Conservation (phyloP, 2,888 invertebrate species). For the Limnephilus auricula region DNA sequence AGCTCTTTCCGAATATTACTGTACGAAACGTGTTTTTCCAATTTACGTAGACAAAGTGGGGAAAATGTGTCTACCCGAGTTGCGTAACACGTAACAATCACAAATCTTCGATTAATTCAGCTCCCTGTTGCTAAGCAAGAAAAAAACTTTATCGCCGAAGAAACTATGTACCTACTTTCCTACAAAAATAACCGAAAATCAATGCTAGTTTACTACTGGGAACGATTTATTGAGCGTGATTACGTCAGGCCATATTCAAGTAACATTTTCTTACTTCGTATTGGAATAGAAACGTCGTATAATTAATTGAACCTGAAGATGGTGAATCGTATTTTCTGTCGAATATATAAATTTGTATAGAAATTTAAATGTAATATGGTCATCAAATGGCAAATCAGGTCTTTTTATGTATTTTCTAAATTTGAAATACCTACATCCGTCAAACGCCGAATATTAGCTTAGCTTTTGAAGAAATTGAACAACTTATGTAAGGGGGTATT, state of each 20-base stretch:
- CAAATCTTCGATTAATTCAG: neutral
- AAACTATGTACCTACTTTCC: neutral
- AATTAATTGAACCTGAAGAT: neutral
- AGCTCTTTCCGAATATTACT: neutral
- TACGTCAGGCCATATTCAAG: neutral
- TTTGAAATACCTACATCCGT: no score
- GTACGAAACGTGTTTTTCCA: neutral
- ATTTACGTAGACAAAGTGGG: neutral
- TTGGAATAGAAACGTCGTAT: neutral
- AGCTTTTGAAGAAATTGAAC: no score
- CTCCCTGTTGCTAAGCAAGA: neutral
- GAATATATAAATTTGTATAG: neutral
- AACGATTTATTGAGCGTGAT: neutral
- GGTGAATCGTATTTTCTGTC: neutral
- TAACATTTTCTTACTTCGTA: neutral
- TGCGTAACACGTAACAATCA: neutral
- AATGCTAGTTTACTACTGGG: neutral
- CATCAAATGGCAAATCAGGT: no score
- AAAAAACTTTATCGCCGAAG: neutral
- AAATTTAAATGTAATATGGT: no score
- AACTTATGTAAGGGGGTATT: no score
- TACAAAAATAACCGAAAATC: neutral
- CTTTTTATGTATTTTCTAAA: no score
- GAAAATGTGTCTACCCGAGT: neutral
- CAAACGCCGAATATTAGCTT: no score